Conservation (phyloP, 1,140 invertebrate genomes). For the Orius insidiosus region DNA sequence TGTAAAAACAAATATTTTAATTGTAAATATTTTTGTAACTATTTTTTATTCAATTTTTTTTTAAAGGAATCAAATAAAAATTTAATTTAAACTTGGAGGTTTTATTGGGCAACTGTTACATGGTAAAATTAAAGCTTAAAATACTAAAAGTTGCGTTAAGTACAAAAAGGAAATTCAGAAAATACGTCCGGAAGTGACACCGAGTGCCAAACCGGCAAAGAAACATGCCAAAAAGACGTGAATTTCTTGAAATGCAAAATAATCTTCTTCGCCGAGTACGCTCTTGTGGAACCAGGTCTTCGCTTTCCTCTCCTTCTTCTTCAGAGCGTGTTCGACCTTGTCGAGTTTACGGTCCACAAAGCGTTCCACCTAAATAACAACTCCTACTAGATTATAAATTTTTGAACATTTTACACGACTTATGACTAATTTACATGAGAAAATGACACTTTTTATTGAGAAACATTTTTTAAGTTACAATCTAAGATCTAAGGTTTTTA, state of each 20-base stretch:
- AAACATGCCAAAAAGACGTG: conserved; percentile 60
- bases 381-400: no score
- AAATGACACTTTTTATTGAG: conserved; percentile 15
- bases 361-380: conserved; percentile 42
- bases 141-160: background rate
- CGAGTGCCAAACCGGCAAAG: conserved; percentile 49
- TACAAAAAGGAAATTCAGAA: conserved; percentile 7
- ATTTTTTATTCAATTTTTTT: no score
- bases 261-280: conserved; percentile 34
- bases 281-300: conserved; percentile 52
- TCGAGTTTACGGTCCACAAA: conserved; percentile 60
- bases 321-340: conserved; percentile 51
- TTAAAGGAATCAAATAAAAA: no score
- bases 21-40: no score
- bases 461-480: background rate
- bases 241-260: conserved; percentile 44
- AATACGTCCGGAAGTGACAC: conserved; percentile 27
- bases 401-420: conserved; percentile 7
- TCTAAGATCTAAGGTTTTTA: background rate
- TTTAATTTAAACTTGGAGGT: no score
- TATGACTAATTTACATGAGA: conserved; percentile 9
- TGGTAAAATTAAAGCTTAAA: conserved; percentile 1
- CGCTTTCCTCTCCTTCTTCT: conserved; percentile 43
- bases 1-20: background rate
- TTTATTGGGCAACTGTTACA: background rate